phyloP scores from a whole-genome alignment of 1,140 invertebrate species.

The Cherax quadricarinatus region DNA sequence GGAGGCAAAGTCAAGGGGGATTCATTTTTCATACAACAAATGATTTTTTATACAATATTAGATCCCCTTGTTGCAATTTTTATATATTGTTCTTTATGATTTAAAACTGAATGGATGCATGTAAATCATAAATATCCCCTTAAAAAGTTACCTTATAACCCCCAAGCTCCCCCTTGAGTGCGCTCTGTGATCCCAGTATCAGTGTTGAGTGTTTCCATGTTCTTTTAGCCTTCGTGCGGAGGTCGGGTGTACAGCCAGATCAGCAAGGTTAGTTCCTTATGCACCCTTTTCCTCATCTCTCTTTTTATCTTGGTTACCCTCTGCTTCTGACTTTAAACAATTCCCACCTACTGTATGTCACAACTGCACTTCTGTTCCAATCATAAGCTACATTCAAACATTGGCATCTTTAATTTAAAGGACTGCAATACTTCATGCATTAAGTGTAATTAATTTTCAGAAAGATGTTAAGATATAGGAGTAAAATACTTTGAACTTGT shows the following conservation, averaged over 20 bases:
- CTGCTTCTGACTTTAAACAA: neutral
- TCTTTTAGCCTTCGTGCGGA: slow-evolving; percentile 69
- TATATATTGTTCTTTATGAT: slow-evolving; percentile 21
- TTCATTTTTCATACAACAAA: slow-evolving; percentile 17
- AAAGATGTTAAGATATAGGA: neutral
- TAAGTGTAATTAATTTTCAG: neutral
- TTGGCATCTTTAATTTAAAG: neutral
- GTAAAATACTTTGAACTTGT: neutral
- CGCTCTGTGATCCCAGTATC: slow-evolving; percentile 56
- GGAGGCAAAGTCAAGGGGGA: slow-evolving; percentile 58
- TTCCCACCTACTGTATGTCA: neutral
- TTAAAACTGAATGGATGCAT: slow-evolving; percentile 38
- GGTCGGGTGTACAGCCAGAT: slow-evolving; percentile 66
- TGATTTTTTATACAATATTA: slow-evolving; percentile 36
- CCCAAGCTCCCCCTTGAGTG: slow-evolving; percentile 61
- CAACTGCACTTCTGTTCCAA: slow-evolving; percentile 16
- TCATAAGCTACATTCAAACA: neutral
- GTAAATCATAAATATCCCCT: slow-evolving; percentile 9
- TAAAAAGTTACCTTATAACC: neutral
- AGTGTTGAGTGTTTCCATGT: slow-evolving; percentile 69
- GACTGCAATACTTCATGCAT: neutral
- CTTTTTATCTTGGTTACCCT: slow-evolving; percentile 33
- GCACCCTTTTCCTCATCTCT: slow-evolving; percentile 30
- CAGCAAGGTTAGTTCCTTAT: slow-evolving; percentile 57
- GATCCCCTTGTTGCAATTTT: neutral